Evolutionary conservation across 2,113 vertebrate species (phyloP), one percentile per base, ranked within the genome.

Genomic region (Albula goreensis): DNA sequence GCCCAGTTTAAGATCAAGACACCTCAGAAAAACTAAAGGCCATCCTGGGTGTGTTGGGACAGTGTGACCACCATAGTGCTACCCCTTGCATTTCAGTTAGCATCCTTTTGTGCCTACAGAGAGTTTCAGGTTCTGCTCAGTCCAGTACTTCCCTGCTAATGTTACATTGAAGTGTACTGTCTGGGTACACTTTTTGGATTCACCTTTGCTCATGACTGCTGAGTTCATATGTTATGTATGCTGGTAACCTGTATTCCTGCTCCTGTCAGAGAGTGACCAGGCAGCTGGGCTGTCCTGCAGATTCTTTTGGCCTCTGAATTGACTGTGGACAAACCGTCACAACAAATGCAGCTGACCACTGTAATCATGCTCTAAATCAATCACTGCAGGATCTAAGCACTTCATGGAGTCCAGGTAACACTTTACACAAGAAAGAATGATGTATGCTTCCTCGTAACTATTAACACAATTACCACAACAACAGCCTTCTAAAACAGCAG

Each of bases 1-100:
- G 79, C 94, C 56, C 93, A 88, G 63, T 92, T 96, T 90, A 96
- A 88, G 91, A 90, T 93, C 78, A 60, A 6, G 51, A 3, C 48
- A 70, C 8, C 13, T 0, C 50, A 22, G 25, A 78, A 70, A 5
- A 80, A 84, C 49, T 10, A 86, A 51, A 11, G 78, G 79, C 52
- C n/a, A 48, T 22, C 31, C 2, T 53, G 31, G 15, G 78, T 48
- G 41, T 49, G 41, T 10, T 19, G 78, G 41, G n/a, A 50, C 12
- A 50, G 78, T 50, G 41, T 50, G 10, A 6, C 31, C 12, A 1
- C 12, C 10, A 11, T 48, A 79, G 78, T 5, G n/a, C 9, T 25
- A 31, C n/a, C n/a, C 5, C 22, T 2, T 22, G 22, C n/a, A 31
- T 74, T 74, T 74, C 22, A 74, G 10, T 41, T 41, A 74, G 17